Conservation (phyloP, 2,888 invertebrate species). For the Nipponacmea schrenckii region DNA sequence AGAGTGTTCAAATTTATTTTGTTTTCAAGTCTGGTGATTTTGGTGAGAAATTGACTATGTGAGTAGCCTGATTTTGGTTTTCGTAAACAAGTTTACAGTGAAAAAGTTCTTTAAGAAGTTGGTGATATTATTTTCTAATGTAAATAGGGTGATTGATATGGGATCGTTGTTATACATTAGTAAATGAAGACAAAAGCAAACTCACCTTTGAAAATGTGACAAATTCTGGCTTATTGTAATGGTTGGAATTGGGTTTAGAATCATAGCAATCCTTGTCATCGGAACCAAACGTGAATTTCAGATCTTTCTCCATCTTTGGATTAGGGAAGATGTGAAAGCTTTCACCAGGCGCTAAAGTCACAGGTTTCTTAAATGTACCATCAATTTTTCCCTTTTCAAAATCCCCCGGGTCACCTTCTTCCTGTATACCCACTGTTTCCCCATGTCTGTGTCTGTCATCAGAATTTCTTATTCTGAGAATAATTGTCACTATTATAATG, state of each 20-base stretch:
- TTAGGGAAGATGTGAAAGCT: constrained; percentile 2
- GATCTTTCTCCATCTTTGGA: constrained; percentile 16
- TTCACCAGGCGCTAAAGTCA: constrained; percentile 14
- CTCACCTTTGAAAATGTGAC: constrained; percentile 39
- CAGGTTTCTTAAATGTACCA: constrained; percentile 25
- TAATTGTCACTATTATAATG: constrained; percentile 31
- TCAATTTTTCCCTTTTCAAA: constrained; percentile 28
- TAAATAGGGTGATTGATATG: too few species aligned
- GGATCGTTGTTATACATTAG: too few species aligned
- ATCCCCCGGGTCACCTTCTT: constrained; percentile 34
- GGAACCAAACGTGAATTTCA: constrained; percentile 10
- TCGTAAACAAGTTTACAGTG: too few species aligned
- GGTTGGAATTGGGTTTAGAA: constrained; percentile 21
- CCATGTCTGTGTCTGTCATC: constrained; percentile 15
- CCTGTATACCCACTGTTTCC: constrained; percentile 35
- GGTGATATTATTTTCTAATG: too few species aligned
- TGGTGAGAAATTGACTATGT: too few species aligned
- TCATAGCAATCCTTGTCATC: constrained; percentile 10
- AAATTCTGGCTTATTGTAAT: constrained; percentile 36
- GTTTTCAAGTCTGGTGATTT: too few species aligned
- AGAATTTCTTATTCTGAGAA: constrained; percentile 26
- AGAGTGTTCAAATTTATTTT: too few species aligned
- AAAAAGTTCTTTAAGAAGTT: too few species aligned
- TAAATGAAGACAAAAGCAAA: background rate
- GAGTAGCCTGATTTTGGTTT: too few species aligned